Conservation (phyloP, 1,140 invertebrate genomes). For the Drosophila paulistorum region DNA sequence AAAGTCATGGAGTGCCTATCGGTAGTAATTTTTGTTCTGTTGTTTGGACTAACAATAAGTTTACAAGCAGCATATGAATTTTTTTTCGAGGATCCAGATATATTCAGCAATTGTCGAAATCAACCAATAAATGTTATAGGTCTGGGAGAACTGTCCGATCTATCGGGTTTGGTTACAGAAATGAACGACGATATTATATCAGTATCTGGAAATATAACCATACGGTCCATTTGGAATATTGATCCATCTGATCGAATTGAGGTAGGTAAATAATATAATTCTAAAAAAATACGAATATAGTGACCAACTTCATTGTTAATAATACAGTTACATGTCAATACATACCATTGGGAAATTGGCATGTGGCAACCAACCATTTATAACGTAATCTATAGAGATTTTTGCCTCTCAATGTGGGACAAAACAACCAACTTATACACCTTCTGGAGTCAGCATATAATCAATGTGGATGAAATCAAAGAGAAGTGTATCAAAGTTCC, state of each 20-base stretch:
- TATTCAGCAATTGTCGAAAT: conserved; percentile 1
- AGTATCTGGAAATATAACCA: conserved; percentile 1
- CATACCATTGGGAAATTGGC: not conserved
- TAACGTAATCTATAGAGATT: not conserved
- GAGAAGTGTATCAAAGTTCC: not conserved
- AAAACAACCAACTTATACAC: conserved; percentile 3
- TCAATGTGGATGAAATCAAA: conserved; percentile 2
- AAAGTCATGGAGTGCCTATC: too few relatives aligned
- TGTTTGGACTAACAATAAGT: too few relatives aligned
- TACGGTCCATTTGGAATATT: not conserved
- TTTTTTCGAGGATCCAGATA: not conserved
- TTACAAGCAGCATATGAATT: not conserved
- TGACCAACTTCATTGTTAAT: too few relatives aligned
- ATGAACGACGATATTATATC: not conserved
- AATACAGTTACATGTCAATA: not conserved
- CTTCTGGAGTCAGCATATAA: not conserved
- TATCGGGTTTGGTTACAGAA: not conserved
- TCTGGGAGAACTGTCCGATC: not conserved
- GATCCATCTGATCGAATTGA: not conserved
- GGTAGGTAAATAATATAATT: not conserved
- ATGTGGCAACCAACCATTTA: conserved; percentile 10
- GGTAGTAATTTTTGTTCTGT: too few relatives aligned
- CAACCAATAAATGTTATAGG: not conserved
- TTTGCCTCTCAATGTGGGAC: not conserved
- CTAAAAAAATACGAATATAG: not conserved